A percentile compares a stretch with the other conserved stretches of the same genome.
phyloP scores from a whole-genome alignment of 2,113 vertebrate genomes.

The Pterocles gutturalis region DNA sequence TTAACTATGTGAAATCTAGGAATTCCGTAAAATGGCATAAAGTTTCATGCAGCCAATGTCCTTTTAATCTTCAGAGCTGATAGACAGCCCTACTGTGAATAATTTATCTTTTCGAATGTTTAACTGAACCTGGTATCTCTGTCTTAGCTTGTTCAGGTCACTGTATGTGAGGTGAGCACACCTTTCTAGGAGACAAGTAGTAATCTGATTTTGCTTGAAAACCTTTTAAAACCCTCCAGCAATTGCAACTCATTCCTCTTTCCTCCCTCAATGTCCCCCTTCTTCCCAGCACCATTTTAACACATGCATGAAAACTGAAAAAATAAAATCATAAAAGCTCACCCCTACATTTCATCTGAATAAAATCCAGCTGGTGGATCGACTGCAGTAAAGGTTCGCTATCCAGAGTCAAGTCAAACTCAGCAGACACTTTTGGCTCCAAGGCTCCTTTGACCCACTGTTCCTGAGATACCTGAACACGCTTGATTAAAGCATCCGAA shows the following conservation, averaged over 20 bases:
- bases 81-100: not conserved
- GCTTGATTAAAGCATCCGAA: constrained; percentile 95
- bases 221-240: not conserved
- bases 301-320: not conserved
- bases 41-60: not conserved
- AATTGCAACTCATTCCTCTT: not conserved
- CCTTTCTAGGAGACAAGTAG: not conserved
- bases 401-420: constrained; percentile 93
- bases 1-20: not conserved
- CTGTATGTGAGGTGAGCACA: not conserved
- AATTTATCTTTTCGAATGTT: not conserved
- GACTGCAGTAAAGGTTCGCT: constrained; percentile 92
- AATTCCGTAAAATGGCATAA: not conserved
- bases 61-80: not conserved
- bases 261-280: not conserved
- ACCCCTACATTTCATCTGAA: constrained; percentile 94
- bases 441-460: constrained; percentile 97
- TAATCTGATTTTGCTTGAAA: not conserved
- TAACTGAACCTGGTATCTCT: not conserved
- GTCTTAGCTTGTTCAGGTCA: not conserved
- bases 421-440: constrained; percentile 94
- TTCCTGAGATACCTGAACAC: constrained; percentile 93
- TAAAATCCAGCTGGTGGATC: constrained; percentile 96
- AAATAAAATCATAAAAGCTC: constrained; percentile 59
- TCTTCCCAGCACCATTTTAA: not conserved